Base-by-base conservation (phyloP, 2,797 vertebrate genomes). In the Schizothorax lantsangensis region DNA sequence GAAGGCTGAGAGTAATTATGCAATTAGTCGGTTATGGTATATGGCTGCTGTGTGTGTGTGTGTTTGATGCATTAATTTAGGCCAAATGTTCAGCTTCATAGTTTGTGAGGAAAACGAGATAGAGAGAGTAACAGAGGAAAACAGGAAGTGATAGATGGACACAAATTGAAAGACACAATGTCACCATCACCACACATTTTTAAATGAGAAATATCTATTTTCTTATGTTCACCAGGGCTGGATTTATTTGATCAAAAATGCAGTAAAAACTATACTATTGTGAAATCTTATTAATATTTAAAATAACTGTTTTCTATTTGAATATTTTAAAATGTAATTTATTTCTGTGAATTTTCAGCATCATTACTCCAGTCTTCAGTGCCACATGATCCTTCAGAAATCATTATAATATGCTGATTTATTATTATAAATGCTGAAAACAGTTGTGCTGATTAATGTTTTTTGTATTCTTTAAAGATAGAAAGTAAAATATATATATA, bases 1-100 rank as follows among this genome's bases (percentile, higher is more conserved):
- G 47, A 81, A 81, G 69, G 45, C 80, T 82, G 80, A 30, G 49
- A 57, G 23, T 43, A 57, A 83, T 72, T 73, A 45, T 30, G 38
- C n/a, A 71, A 26, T 71, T 82, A 82, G 11, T 23, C 6, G 15
- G 80, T 17, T 26, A 71, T 2, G 33, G 23, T 82, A 68, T 68
- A 57, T 52, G 47, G 66, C 66, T 71, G 33, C 23, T 52, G 40
- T 38, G 40, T 75, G 47, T 52, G 47, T 52, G 66, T 81, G 17
- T 77, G 74, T 74, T n/a, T 68, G 40, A 82, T 54, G 49, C 66
- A 40, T 57, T 26, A 2, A 82, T 82, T 82, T 12, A 26, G 17
- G 69, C 38, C 38, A 73, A 73, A 45, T 62, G 38, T 83, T 82
- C 15, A 52, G 45, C 19, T 68, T 52, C 26, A 57, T 47, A 47